Base-by-base conservation (phyloP, 2,888 invertebrate genomes). In the Rosalia funebris region DNA sequence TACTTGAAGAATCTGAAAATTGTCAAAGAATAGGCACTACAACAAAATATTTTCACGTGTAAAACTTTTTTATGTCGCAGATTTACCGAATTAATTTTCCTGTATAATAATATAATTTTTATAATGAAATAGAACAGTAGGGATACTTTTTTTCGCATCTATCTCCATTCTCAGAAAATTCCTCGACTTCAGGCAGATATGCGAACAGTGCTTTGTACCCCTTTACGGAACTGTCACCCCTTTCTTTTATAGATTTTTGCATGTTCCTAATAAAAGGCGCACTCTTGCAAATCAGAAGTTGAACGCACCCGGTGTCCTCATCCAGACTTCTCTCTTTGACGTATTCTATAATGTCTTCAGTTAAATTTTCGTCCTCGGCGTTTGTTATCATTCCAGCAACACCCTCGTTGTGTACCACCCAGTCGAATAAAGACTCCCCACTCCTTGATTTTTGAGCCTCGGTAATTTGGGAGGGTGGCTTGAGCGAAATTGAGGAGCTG, bases 221-320 rank as follows among this genome's bases (percentile, higher is more conserved):
- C 25, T 63, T 64, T 14, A 58, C 56, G 44, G 66, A 55, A 17
- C 79, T 73, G 10, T 79, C 77, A 50, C 78, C 76, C 12, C 75
- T 75, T 14, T 74, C 75, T 70, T 77, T 84, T 57, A 92, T 82
- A 0, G 89, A 87, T 57, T 84, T 84, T 75, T 94, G 93, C 87
- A 92, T 92, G 67, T 88, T 89, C 82, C 85, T 85, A 61, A 94
- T 87, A 61, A 92, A 87, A 0, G 93, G 93, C 0, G 90, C 86
- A 63, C 87, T 86, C 82, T 93, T 93, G 77, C 94, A 94, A 62
- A 93, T 82, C 25, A 94, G 79, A 20, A 91, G 81, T 72, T 88
- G 87, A 1, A 92, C 83, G 70, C 92, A 93, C 48, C 87, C 88
- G 0, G 87, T 88, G 68, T 91, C 88, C 60, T 87, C 82, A 11